Percentiles rank a stretch among this genome's conserved stretches.
These are phyloP conservation scores for Virgularia gustaviana DNA, from an alignment of 92 coral and sea anemone genomes.

Conservation along the genomic window DNA sequence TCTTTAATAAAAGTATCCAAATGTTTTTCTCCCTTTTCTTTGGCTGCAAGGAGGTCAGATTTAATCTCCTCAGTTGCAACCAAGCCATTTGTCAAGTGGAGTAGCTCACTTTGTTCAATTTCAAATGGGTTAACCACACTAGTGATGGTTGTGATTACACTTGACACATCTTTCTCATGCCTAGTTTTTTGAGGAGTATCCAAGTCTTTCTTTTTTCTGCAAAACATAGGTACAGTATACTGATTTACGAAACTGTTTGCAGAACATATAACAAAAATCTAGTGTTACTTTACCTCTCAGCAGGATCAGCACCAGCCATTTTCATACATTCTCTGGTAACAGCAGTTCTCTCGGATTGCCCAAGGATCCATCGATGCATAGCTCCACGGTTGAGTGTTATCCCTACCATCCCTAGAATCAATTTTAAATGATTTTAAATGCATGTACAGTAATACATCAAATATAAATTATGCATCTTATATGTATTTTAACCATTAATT, in stretches of 20 bases:
- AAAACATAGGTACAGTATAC: background rate
- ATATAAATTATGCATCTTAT: too few species aligned
- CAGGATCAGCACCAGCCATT: constrained; percentile 29
- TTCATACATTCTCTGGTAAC: constrained; percentile 14
- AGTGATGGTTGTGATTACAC: background rate
- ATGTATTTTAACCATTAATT: too few species aligned
- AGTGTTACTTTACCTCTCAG: background rate
- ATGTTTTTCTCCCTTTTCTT: constrained; percentile 52
- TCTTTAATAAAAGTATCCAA: background rate
- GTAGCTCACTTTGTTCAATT: background rate
- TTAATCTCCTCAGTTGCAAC: constrained; percentile 35
- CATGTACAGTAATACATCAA: too few species aligned
- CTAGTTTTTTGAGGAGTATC: background rate
- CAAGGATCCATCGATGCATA: constrained; percentile 4
- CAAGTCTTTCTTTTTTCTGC: constrained; percentile 7
- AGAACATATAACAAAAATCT: background rate
- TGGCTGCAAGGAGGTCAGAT: constrained; percentile 48
- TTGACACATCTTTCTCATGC: constrained; percentile 20
- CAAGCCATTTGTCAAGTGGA: constrained; percentile 42
- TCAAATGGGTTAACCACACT: constrained; percentile 10
- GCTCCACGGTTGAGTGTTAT: constrained; percentile 11
- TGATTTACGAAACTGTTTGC: background rate
- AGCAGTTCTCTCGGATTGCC: constrained; percentile 11
- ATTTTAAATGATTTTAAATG: background rate
- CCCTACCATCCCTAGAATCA: background rate